These are phyloP conservation scores for Hesperophylax magnus DNA, from an alignment of 1,140 invertebrate genomes.

Conservation along the genomic window DNA sequence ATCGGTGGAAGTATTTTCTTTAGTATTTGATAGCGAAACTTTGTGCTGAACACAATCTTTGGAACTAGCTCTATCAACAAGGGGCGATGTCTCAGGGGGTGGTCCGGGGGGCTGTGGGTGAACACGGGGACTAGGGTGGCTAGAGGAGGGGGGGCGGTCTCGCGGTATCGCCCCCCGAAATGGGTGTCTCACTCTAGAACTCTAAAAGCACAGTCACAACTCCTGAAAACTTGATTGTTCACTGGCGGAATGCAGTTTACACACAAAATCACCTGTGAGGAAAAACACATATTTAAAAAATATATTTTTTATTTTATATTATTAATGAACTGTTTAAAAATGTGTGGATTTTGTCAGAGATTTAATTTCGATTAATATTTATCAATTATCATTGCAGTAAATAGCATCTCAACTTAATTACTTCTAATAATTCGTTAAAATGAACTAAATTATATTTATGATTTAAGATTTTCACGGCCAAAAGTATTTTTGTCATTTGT, in stretches of 20 bases:
- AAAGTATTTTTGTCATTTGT: too few relatives aligned
- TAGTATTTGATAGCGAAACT: conserved; percentile 37
- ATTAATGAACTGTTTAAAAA: too few relatives aligned
- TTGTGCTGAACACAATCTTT: conserved; percentile 44
- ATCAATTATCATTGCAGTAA: too few relatives aligned
- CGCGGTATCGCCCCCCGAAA: background rate
- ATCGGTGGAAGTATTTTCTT: conserved; percentile 26
- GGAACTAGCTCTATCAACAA: conserved; percentile 37
- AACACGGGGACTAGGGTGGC: too few relatives aligned
- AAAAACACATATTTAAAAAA: background rate
- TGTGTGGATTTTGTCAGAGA: too few relatives aligned
- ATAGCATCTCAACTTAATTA: too few relatives aligned
- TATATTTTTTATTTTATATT: too few relatives aligned
- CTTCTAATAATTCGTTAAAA: too few relatives aligned
- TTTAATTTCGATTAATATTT: too few relatives aligned
- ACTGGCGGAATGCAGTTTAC: conserved; percentile 12
- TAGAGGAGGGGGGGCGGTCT: background rate
- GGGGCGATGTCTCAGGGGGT: background rate
- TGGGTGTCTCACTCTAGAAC: background rate
- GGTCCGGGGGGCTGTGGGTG: background rate
- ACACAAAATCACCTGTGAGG: conserved; percentile 7
- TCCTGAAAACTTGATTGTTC: conserved; percentile 37
- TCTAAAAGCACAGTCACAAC: conserved; percentile 18
- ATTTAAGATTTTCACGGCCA: too few relatives aligned
- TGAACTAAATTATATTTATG: too few relatives aligned